Conservation (phyloP, 2,888 invertebrate species). For the Sphinx pinastri region DNA sequence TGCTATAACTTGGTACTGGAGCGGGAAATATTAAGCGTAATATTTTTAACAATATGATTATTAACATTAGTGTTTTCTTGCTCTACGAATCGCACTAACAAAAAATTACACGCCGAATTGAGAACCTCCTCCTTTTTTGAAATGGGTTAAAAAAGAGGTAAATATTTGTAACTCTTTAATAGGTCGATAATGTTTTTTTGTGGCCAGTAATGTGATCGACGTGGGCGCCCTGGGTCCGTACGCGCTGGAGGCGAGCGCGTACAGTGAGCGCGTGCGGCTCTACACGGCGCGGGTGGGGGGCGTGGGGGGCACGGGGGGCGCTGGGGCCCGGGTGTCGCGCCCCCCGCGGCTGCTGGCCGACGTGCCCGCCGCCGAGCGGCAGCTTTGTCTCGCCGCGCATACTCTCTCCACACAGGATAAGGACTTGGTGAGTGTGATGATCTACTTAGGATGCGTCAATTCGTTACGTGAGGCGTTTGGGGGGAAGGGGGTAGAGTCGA, state of each 20-base stretch:
- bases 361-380: slow-evolving; percentile 89
- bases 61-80: no score
- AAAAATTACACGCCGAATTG: no score
- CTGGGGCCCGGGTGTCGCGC: slow-evolving; percentile 50
- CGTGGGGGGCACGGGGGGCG: slow-evolving; percentile 43
- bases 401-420: slow-evolving; percentile 86
- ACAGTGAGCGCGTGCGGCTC: slow-evolving; percentile 90
- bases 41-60: no score
- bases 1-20: no score
- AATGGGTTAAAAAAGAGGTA: no score
- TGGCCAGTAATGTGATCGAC: slow-evolving; percentile 93
- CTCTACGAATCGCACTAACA: no score
- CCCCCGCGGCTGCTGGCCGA: slow-evolving; percentile 85
- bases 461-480: no score
- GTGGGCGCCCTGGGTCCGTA: slow-evolving; percentile 96
- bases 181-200: background rate
- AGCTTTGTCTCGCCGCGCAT: slow-evolving; percentile 77
- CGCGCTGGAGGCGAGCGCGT: slow-evolving; percentile 94
- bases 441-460: background rate
- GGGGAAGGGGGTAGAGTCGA: no score
- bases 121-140: no score
- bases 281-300: slow-evolving; percentile 79
- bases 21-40: no score
- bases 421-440: slow-evolving; percentile 85
- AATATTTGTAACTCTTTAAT: no score